Conservation (phyloP, 2,113 vertebrate species). For the Eira barbara region DNA sequence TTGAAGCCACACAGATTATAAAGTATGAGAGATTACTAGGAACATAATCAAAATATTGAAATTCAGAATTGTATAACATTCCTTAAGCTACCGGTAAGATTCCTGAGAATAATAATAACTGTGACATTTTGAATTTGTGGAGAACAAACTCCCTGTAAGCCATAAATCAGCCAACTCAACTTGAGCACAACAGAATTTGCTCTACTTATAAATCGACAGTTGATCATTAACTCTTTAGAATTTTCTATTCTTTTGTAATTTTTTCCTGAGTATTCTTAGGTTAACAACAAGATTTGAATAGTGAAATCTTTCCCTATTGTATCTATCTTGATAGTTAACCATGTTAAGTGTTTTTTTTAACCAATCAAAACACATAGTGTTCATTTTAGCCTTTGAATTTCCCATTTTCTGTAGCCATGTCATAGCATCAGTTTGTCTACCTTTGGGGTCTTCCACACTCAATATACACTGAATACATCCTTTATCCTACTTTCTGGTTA, state of each 20-base stretch:
- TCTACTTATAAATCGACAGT: neutral
- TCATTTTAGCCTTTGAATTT: neutral
- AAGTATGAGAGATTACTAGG: neutral
- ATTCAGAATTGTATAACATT: neutral
- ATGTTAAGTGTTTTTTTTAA: neutral
- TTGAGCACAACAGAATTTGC: neutral
- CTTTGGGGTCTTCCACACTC: neutral
- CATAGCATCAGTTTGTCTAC: neutral
- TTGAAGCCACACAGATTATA: constrained; percentile 31
- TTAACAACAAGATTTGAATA: neutral
- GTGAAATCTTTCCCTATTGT: neutral
- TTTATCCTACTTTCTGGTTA: neutral
- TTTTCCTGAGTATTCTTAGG: neutral
- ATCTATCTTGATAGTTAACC: neutral
- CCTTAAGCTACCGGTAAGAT: neutral
- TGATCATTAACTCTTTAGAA: neutral
- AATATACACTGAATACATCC: neutral
- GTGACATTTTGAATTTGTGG: neutral
- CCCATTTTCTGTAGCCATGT: neutral
- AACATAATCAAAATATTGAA: constrained; percentile 18
- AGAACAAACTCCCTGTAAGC: neutral
- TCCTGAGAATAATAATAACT: neutral
- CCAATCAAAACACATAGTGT: neutral
- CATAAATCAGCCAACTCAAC: neutral
- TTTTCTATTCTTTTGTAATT: neutral